Evolutionary conservation across 2,888 invertebrate species (phyloP), one percentile per base, ranked within the genome.

Genomic region (Papilio elwesi): DNA sequence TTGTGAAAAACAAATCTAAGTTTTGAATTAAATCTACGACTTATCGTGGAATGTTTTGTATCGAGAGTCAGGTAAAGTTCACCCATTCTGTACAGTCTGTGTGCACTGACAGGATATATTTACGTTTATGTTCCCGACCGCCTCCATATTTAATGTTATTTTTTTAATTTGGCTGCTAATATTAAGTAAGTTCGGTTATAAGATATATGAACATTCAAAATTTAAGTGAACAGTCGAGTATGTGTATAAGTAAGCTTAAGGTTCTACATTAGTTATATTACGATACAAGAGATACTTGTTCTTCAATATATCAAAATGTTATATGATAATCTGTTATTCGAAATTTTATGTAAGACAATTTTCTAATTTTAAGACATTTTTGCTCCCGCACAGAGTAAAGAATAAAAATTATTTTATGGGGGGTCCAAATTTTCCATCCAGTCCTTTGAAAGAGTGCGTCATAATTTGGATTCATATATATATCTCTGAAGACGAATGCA

Each of bases 361-460:
- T 87, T 85, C 85, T 79, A 81, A 83, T 83, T 80, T 74, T 84
- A 83, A 83, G 80, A 79, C 82, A 80, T 79, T 78, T 82, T 79
- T 82, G 83, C 83, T 84, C 86, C 83, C 83, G 83, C 90, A 87
- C 91, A 90, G 92, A 92, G 89, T 88, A 88, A 86, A 85, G 82
- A 78, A 86, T 80, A 84, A 87, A 87, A 83, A 85, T 82, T 87
- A 88, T 85, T 86, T 77, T 87, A 90, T 59, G 90, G 90, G n/a
- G 93, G 92, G 93, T 92, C 93, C 92, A 93, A 93, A 87, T 80
- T 88, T 81, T 92, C 92, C 93, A 92, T 93, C 93, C 92, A 92
- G 86, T 84, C 82, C 84, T 86, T 82, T 87, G 59, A 59, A 87
- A 85, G 82, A 84, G 82, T 86, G 82, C 83, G 82, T 86, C 84